phyloP scores from a whole-genome alignment of 92 coral and sea anemone genomes.

The Chrysogorgia sp. region DNA sequence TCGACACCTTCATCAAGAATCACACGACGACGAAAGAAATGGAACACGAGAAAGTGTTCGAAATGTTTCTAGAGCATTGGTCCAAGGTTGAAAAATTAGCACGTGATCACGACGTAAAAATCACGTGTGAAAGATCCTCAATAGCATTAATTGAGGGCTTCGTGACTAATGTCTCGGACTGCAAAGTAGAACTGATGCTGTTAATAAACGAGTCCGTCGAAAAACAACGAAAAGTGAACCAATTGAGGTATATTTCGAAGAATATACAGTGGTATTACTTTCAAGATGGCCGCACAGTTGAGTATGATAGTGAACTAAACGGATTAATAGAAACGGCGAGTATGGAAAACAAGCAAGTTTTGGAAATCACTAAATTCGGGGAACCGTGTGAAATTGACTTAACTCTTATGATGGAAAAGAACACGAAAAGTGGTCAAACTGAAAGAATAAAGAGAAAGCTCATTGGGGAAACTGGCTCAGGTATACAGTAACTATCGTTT shows the following conservation, averaged over 20 bases:
- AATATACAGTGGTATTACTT: slow-evolving; percentile 32
- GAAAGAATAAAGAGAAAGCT: not conserved
- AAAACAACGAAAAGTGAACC: slow-evolving; percentile 5
- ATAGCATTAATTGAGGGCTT: slow-evolving; percentile 44
- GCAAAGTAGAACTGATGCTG: not conserved
- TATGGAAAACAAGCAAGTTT: not conserved
- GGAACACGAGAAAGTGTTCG: not conserved
- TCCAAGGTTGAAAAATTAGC: not conserved
- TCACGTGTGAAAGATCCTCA: slow-evolving; percentile 51
- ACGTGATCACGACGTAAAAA: not conserved
- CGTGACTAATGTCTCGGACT: slow-evolving; percentile 33
- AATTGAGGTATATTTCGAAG: slow-evolving; percentile 20
- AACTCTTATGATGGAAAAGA: not conserved
- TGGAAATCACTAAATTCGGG: not conserved
- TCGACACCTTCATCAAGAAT: not conserved
- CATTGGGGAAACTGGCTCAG: not conserved
- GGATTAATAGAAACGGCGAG: not conserved
- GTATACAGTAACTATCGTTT: not conserved
- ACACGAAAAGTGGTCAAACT: not conserved
- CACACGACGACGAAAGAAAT: not conserved
- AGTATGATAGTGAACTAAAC: not conserved
- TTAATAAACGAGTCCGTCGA: slow-evolving; percentile 9
- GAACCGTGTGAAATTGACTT: not conserved
- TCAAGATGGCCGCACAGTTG: not conserved
- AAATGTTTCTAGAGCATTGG: not conserved